phyloP scores from a whole-genome alignment of 1,140 invertebrate species.

The Drosophila varians region DNA sequence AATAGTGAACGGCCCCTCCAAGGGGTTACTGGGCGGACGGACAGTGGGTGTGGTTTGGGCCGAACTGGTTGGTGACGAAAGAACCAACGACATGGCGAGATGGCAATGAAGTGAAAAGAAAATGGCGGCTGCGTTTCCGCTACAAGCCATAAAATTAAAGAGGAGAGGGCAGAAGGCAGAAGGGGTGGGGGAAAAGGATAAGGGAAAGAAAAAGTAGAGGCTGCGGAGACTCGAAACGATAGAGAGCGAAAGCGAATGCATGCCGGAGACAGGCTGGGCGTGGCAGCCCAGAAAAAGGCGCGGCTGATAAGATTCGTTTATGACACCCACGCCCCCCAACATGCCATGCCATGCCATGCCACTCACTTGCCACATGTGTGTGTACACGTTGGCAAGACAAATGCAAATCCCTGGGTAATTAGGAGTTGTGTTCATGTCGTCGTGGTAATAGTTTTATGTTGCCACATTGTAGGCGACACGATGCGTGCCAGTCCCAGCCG shows the following conservation, averaged over 20 bases:
- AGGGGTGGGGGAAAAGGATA: not conserved
- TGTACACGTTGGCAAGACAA: slow-evolving; percentile 68
- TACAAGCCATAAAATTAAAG: slow-evolving; percentile 69
- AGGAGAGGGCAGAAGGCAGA: not conserved
- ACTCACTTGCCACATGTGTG: slow-evolving; percentile 7
- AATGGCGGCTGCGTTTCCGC: slow-evolving; percentile 65
- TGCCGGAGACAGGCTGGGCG: slow-evolving; percentile 56
- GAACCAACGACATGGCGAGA: slow-evolving; percentile 24
- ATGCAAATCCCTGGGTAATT: slow-evolving; percentile 81
- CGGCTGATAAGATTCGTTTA: slow-evolving; percentile 73
- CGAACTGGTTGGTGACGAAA: slow-evolving; percentile 33
- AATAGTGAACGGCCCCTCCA: slow-evolving; percentile 46
- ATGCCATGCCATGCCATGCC: slow-evolving; percentile 35
- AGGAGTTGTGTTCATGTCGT: slow-evolving; percentile 80
- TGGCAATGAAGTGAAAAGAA: slow-evolving; percentile 74
- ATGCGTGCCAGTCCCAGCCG: slow-evolving; percentile 51
- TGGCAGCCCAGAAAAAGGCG: slow-evolving; percentile 61
- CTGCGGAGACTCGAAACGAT: slow-evolving; percentile 26
- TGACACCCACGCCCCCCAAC: slow-evolving; percentile 62
- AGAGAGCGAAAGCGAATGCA: slow-evolving; percentile 33
- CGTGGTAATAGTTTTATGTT: slow-evolving; percentile 82
- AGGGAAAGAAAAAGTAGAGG: not conserved
- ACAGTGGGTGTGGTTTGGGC: not conserved
- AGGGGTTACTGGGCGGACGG: not conserved
- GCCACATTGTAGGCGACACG: slow-evolving; percentile 79